Evolutionary conservation across 2,797 vertebrate species (phyloP), one percentile per base, ranked within the genome.

Genomic region (Bradypus variegatus): DNA sequence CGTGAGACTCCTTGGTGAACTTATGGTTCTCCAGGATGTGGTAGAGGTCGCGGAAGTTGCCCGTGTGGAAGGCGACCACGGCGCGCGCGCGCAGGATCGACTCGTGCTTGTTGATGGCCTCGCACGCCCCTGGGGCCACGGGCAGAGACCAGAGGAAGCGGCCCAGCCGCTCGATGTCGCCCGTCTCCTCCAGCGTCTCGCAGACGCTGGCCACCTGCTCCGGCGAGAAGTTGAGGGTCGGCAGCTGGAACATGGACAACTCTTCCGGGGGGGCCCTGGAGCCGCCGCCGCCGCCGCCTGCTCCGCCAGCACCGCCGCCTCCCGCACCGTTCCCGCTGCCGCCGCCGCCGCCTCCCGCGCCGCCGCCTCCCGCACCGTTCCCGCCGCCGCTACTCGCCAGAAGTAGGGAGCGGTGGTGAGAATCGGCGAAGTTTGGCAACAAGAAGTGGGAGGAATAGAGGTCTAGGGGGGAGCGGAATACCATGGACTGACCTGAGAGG

Each of bases 201-300:
- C 99, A 99, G 98, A 99, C 99, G 98, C 99, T 99, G 97, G 99
- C 99, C 98, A 99, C 99, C 98, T 99, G 99, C 98, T 99, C 99
- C 98, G 99, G 98, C 97, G 99, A 99, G 98, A 99, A 99, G 98
- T 99, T 99, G 98, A 99, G 98, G 94, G 98, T 99, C 97, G 99
- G 99, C 98, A 99, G 98, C 98, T 99, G 99, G 98, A 99, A 99
- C 99, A 99, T 99, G 98, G 99, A 99, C 98, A 99, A 98, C 98
- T 99, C 99, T 99, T 99, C 99, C 97, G 97, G 97, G 95, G 98
- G 98, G 98, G 98, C 98, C 97, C 99, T 98, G 98, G 98, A 98
- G 98, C 98, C 97, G 98, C 98, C 98, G 98, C 98, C 98, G 97
- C 98, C 97, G 73, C 95, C 94, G 73, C 95, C 96, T 72, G 94